Conservation (phyloP, 2,113 vertebrate species). For the Cinclus mexicanus region DNA sequence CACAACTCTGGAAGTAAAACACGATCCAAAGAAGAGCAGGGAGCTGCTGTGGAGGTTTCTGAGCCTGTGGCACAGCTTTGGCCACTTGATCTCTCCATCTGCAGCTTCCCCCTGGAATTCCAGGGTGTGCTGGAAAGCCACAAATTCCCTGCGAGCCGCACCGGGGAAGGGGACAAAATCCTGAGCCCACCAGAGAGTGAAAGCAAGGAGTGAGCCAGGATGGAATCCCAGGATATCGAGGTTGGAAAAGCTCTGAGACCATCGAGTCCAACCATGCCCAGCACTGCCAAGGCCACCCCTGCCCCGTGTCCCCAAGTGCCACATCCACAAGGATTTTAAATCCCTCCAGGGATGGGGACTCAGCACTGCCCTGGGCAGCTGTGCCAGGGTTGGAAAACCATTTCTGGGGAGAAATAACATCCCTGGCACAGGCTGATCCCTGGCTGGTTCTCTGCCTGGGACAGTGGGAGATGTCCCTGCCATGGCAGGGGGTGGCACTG, state of each 20-base stretch:
- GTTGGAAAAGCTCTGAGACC: background rate
- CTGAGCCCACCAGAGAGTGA: background rate
- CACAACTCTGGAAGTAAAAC: background rate
- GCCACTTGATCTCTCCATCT: background rate
- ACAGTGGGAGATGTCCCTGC: background rate
- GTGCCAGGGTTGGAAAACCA: background rate
- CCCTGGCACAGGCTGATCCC: background rate
- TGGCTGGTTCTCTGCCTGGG: background rate
- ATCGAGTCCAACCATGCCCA: fast-evolving
- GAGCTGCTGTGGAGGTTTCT: background rate
- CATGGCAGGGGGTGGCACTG: background rate
- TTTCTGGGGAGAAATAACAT: background rate
- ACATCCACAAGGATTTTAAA: background rate
- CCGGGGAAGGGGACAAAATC: no score
- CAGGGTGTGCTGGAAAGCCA: background rate
- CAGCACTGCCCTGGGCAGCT: background rate
- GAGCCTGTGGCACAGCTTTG: background rate
- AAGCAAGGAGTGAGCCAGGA: background rate
- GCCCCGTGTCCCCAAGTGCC: background rate
- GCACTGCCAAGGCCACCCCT: background rate
- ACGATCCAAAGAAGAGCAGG: fast-evolving
- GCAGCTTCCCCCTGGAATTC: background rate
- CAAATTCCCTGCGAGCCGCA: background rate
- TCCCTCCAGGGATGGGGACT: background rate
- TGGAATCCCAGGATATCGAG: fast-evolving